Conservation (phyloP, 1,140 invertebrate species). For the Colletes latitarsis region DNA sequence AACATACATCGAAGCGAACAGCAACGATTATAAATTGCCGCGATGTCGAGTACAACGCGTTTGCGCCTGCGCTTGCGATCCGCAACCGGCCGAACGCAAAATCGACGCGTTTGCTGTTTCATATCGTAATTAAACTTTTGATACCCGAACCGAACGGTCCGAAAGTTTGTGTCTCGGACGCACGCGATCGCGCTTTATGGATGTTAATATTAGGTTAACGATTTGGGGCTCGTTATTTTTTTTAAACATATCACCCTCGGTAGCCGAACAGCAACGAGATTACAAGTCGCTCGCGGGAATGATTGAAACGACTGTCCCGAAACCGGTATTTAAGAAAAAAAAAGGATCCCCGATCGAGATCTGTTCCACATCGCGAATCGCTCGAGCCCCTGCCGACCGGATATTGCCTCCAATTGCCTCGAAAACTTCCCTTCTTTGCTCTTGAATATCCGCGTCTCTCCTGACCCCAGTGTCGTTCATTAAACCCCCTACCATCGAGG, state of each 20-base stretch:
- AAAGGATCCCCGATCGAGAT: slow-evolving; percentile 15
- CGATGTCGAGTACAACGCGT: background rate
- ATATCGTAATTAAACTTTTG: slow-evolving; percentile 38
- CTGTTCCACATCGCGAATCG: slow-evolving; percentile 15
- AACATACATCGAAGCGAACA: background rate
- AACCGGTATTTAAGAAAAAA: background rate
- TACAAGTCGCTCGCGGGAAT: slow-evolving; percentile 13
- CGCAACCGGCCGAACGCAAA: too few species aligned
- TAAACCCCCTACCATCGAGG: slow-evolving; percentile 25
- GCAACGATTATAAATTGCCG: slow-evolving; percentile 46
- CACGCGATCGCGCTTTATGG: slow-evolving; percentile 36
- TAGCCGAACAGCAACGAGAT: slow-evolving; percentile 26
- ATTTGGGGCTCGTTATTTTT: slow-evolving; percentile 1
- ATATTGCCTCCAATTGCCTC: slow-evolving; percentile 35
- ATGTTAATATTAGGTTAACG: slow-evolving; percentile 47
- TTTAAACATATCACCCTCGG: slow-evolving; percentile 7
- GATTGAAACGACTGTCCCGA: background rate
- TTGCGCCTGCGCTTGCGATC: too few species aligned
- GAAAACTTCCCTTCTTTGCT: slow-evolving; percentile 30
- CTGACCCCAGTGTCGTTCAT: background rate
- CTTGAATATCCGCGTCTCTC: slow-evolving; percentile 2
- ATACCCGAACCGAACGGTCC: slow-evolving; percentile 13
- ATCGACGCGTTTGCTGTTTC: background rate
- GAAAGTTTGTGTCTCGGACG: background rate
- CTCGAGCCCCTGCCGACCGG: slow-evolving; percentile 26